phyloP scores from a whole-genome alignment of 2,888 invertebrate species.

The Drosophila lutescens region DNA sequence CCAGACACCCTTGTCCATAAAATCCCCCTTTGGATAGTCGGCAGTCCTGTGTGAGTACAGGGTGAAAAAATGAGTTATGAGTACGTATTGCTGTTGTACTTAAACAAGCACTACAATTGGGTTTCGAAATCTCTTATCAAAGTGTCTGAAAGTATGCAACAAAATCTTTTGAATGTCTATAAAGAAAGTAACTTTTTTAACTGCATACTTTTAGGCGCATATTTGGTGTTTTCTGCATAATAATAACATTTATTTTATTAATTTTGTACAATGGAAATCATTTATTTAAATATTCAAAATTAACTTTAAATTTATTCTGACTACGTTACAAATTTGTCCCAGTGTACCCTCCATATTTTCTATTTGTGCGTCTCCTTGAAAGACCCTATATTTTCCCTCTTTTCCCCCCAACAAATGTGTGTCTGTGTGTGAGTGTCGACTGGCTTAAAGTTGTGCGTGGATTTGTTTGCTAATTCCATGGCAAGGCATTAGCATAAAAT shows the following conservation, averaged over 20 bases:
- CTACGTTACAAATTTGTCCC: neutral
- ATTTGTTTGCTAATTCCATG: conserved; percentile 49
- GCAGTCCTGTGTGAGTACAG: neutral
- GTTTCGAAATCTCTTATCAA: too few relatives aligned
- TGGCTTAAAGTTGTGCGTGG: conserved; percentile 47
- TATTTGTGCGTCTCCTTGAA: conserved; percentile 24
- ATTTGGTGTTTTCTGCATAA: neutral
- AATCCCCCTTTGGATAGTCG: conserved; percentile 5
- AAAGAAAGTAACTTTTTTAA: too few relatives aligned
- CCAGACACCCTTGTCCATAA: neutral
- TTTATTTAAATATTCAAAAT: neutral
- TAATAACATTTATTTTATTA: neutral
- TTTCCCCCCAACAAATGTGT: neutral
- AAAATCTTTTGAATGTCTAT: too few relatives aligned
- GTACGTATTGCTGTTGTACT: neutral
- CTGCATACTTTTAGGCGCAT: too few relatives aligned
- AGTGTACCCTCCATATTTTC: conserved; percentile 54
- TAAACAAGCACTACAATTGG: too few relatives aligned
- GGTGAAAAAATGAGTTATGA: neutral
- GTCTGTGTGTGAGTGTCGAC: conserved; percentile 44
- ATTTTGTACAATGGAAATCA: neutral
- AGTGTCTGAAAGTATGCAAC: too few relatives aligned
- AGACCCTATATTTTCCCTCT: neutral
- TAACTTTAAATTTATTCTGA: neutral
- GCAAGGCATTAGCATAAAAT: conserved; percentile 63